Evolutionary conservation across 1,140 invertebrate species (phyloP).

Genomic region (Colletes latitarsis): DNA sequence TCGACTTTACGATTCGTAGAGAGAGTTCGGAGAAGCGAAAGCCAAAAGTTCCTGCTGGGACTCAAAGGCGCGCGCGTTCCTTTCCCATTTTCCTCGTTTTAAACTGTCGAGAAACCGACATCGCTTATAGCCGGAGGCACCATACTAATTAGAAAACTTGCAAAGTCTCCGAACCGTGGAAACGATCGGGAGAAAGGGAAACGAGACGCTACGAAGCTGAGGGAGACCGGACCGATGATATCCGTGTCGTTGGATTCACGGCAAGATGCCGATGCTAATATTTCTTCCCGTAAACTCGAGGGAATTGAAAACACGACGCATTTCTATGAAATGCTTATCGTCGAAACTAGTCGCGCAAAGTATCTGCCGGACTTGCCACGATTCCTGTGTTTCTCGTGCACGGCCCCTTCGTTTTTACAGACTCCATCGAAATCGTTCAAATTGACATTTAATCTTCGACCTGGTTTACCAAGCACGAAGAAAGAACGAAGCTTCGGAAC

Average conservation of each 20-base stretch:
- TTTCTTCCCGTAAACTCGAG: conserved; percentile 19
- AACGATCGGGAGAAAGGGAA: conserved; percentile 45
- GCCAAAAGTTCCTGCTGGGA: conserved; percentile 47
- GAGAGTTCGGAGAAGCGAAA: not conserved
- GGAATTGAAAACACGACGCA: not conserved
- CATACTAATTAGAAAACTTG: conserved; percentile 75
- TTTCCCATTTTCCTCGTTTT: conserved; percentile 56
- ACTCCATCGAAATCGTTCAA: too few species aligned
- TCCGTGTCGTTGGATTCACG: conserved; percentile 23
- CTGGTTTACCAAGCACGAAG: too few species aligned
- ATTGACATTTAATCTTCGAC: too few species aligned
- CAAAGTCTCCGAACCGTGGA: conserved; percentile 52
- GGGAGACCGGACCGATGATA: not conserved
- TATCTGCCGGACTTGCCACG: too few species aligned
- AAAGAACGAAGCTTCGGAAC: too few species aligned
- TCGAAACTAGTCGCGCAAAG: too few species aligned
- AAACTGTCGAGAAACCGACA: conserved; percentile 59
- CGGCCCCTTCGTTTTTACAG: too few species aligned
- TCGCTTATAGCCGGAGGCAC: conserved; percentile 57
- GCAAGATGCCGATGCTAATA: conserved; percentile 44
- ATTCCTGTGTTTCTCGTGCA: too few species aligned
- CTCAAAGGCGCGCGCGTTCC: conserved; percentile 63
- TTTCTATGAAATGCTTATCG: too few species aligned
- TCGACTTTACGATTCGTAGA: conserved; percentile 52
- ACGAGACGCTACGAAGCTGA: not conserved